Conservation (phyloP, 2,797 vertebrate species). For the Mormyrus proboscirostris region DNA sequence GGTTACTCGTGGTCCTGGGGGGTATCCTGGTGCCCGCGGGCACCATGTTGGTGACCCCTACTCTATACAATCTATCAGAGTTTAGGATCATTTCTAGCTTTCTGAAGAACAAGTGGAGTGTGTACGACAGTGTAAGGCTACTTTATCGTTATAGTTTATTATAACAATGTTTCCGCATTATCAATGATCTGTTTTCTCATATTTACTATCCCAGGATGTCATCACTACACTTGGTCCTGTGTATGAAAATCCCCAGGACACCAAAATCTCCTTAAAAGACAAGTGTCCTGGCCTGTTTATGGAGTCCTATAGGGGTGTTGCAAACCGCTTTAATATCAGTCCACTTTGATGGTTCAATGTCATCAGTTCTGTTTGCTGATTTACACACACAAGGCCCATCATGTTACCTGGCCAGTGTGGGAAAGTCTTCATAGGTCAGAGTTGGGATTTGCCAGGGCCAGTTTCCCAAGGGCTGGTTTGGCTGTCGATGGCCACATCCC, state of each 20-base stretch:
- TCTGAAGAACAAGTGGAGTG: neutral
- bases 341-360: neutral
- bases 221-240: neutral
- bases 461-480: neutral
- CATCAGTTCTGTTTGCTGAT: neutral
- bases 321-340: neutral
- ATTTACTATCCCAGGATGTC: neutral
- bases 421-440: neutral
- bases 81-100: neutral
- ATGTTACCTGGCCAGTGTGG: neutral
- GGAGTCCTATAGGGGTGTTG: neutral
- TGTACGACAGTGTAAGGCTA: neutral
- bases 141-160: neutral
- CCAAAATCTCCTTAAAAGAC: neutral
- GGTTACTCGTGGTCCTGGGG: neutral
- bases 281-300: neutral
- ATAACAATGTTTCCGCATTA: neutral
- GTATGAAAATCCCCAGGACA: neutral
- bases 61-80: neutral
- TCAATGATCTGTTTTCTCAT: neutral
- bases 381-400: neutral
- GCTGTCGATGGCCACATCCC: neutral
- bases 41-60: too few relatives aligned
- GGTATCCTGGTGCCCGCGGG: too few relatives aligned
- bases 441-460: neutral